Percentiles rank a stretch among this genome's conserved stretches.
Evolutionary conservation across 2,888 invertebrate species (phyloP).

Genomic region (Horisme vitalbata): DNA sequence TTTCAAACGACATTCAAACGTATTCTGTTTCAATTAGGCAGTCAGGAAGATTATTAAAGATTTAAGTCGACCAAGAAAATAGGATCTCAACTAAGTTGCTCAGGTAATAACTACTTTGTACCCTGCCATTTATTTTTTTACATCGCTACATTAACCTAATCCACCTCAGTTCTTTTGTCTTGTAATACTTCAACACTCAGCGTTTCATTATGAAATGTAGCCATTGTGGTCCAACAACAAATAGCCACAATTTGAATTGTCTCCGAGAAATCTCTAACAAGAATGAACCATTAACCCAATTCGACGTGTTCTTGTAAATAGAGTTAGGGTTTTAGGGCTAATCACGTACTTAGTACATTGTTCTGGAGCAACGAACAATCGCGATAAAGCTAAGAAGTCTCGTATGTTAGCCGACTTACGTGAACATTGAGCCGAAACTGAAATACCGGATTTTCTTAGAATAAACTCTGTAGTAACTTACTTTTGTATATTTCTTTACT

Average conservation of each 20-base stretch:
- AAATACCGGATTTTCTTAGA: not conserved
- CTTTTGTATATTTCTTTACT: no score
- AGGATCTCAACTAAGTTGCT: no score
- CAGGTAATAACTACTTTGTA: no score
- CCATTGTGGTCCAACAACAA: conserved; percentile 24
- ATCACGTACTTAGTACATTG: conserved; percentile 26
- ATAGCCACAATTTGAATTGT: conserved; percentile 26
- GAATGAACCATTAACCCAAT: conserved; percentile 23
- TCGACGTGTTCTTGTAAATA: conserved; percentile 26
- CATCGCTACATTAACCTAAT: conserved; percentile 8
- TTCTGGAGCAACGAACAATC: conserved; percentile 10
- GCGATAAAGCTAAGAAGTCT: conserved; percentile 20
- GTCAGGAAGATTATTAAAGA: no score
- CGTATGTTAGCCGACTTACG: conserved; percentile 9
- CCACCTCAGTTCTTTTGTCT: conserved; percentile 9
- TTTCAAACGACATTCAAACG: no score
- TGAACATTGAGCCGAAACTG: not conserved
- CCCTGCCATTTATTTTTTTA: not conserved
- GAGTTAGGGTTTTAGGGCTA: conserved; percentile 21
- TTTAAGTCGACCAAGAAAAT: no score
- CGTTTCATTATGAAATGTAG: conserved; percentile 23
- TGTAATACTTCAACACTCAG: conserved; percentile 10
- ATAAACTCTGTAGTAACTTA: no score
- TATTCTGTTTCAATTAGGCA: no score
- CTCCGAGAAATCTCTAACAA: conserved; percentile 18